Percentiles rank a stretch among this genome's conserved stretches.
Evolutionary conservation across 1,140 invertebrate species (phyloP).

Genomic region (Trichogramma pretiosum): DNA sequence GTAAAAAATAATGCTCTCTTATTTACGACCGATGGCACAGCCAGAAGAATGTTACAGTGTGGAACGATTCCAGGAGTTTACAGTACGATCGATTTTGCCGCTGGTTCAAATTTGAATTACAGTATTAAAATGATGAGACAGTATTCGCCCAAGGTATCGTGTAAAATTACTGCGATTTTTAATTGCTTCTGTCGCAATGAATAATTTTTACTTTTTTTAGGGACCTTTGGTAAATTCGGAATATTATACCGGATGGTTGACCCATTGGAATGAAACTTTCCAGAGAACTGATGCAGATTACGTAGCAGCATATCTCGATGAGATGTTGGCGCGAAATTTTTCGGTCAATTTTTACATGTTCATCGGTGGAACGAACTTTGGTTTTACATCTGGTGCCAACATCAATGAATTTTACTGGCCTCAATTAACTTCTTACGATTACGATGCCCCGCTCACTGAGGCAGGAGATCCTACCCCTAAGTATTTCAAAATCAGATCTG

Average conservation of each 20-base stretch:
- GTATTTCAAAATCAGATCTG: conserved; percentile 62
- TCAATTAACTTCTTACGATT: conserved; percentile 77
- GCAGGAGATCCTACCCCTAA: conserved; percentile 73
- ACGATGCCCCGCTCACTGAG: conserved; percentile 71
- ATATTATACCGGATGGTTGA: conserved; percentile 77
- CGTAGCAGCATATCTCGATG: conserved; percentile 52
- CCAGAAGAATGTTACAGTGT: conserved; percentile 45
- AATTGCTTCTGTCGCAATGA: not conserved
- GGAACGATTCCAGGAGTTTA: conserved; percentile 56
- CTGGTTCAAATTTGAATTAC: conserved; percentile 32
- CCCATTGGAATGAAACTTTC: conserved; percentile 68
- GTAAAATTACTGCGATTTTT: not conserved
- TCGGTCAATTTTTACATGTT: conserved; percentile 72
- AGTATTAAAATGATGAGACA: conserved; percentile 42
- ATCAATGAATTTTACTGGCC: conserved; percentile 46
- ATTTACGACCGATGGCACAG: conserved; percentile 68
- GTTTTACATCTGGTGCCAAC: conserved; percentile 56
- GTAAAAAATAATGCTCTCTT: conserved; percentile 62
- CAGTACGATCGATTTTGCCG: conserved; percentile 66
- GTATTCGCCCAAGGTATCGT: conserved; percentile 44
- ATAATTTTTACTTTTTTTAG: conserved; percentile 3
- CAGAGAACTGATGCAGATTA: conserved; percentile 42
- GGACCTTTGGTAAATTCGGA: conserved; percentile 78
- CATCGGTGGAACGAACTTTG: conserved; percentile 64
- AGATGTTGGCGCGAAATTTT: conserved; percentile 55